Base-by-base conservation (phyloP, 2,113 vertebrate species). In the Puntigrus tetrazona region DNA sequence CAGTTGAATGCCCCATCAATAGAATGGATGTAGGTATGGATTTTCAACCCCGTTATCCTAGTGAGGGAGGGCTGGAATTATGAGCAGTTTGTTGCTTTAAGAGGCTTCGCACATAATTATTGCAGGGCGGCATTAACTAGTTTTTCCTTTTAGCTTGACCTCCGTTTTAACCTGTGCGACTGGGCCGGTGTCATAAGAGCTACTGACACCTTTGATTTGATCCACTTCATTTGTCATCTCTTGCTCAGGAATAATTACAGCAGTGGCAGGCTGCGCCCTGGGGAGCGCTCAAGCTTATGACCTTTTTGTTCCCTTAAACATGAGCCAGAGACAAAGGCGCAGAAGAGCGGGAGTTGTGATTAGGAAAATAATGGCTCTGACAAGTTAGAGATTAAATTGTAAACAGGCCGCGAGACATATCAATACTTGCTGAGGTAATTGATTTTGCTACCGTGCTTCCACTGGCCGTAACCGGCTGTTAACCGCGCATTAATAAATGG, bases 261-360 rank as follows among this genome's bases (percentile, higher is more conserved):
- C 90, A 91, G 91, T 84, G 73, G 92, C 84, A 85, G 69, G 59
- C 86, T 90, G 89, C 87, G 88, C 94, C 91, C 89, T 74, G 5
- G 90, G 91, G 92, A 88, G 85, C 84, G 75, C 84, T 91, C 93
- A 90, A 89, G 91, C 85, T 92, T 92, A 87, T 94, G 92, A 95
- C 93, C 92, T 95, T 94, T 91, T 86, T 92, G 90, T 91, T 91
- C 87, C 92, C 34, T 63, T 90, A 91, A 92, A 90, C 91, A 91
- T 90, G 88, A 77, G 69, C 91, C 92, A 89, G 90, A 92, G 89
- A 90, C 88, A 88, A 86, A 86, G 88, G 84, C 63, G 84, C 67
- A 81, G 79, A 74, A 65, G 84, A 81, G 77, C 50, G 77, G 77
- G 85, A 84, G 77, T 85, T 85, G 78, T 87, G 85, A 88, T 88